Evolutionary conservation across 2,113 vertebrate species (phyloP), one percentile per base, ranked within the genome.

Genomic region (Oophaga pumilio): DNA sequence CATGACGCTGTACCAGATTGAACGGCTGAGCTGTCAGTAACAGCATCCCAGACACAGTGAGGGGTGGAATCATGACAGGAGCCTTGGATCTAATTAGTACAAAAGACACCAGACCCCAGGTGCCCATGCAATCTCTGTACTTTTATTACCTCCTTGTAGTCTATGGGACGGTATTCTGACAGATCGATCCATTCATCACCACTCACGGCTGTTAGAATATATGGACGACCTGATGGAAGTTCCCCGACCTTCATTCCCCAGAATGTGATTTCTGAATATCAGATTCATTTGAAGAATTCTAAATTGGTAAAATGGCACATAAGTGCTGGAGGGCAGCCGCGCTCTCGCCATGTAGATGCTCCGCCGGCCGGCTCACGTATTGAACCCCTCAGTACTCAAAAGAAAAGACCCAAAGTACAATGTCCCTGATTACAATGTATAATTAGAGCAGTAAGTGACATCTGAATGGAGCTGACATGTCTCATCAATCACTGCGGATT

Each of bases 361-460:
- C 33, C 12, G 80, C 28, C 15, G 80, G 59, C 28, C 57, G 28
- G 24, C 57, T 28, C 24, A 4, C 20, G 26, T n/a, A 56, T 57
- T 26, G n/a, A 78, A 78, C 56, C 28, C 26, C 33, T n/a, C 33
- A 43, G 17, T 10, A 56, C 20, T 0, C 2, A 1, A 14, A 22
- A 50, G 80, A 82, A 24, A n/a, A 17, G 22, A 68, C 22, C 20
- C 28, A 33, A 43, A 20, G 22, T 50, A 82, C 80, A 82, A 82
- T 68, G 60, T 68, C 60, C 43, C 6, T 82, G 80, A 82, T 82
- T 82, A 82, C 80, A 82, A 60, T 66, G 60, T 82, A 82, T 82
- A 82, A 82, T 82, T 68, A 82, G 60, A 68, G 60, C 33, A 56
- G 13, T 8, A 14, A 26, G 82, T 69, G 82, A 68, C 81, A 73